phyloP scores from a whole-genome alignment of 1,140 invertebrate species.

The Zaprionus camerounensis region DNA sequence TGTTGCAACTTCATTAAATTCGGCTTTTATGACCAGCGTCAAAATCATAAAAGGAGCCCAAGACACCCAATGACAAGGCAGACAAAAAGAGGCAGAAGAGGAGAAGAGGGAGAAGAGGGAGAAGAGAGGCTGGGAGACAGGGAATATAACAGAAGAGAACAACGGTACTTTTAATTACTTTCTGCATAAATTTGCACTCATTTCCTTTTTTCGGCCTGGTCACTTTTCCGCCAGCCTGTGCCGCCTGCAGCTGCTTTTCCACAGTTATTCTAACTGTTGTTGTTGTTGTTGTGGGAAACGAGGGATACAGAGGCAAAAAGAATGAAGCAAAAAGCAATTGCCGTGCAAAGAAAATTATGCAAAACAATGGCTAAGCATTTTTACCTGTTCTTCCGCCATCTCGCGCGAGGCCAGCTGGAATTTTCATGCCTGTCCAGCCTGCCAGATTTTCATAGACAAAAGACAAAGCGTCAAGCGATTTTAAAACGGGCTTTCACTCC shows the following conservation, averaged over 20 bases:
- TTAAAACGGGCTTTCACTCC: constrained; percentile 1
- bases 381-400: constrained; percentile 13
- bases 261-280: not conserved
- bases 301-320: not conserved
- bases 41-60: constrained; percentile 70
- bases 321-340: constrained; percentile 19
- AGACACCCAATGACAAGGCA: constrained; percentile 22
- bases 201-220: constrained; percentile 45
- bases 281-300: constrained; percentile 1
- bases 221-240: constrained; percentile 16
- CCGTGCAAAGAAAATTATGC: constrained; percentile 31
- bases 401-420: not conserved
- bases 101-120: not conserved
- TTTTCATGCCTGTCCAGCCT: constrained; percentile 13
- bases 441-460: constrained; percentile 5
- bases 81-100: not conserved
- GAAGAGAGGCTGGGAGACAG: not conserved
- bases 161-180: constrained; percentile 79
- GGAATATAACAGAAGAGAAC: constrained; percentile 51
- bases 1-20: constrained; percentile 76
- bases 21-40: constrained; percentile 61
- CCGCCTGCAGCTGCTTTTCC: constrained; percentile 11
- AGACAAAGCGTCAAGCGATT: constrained; percentile 39
- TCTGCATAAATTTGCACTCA: constrained; percentile 79
- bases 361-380: constrained; percentile 29